Percentiles rank a stretch among this genome's conserved stretches.
These are phyloP conservation scores for Xiphophorus hellerii DNA, from an alignment of 2,113 vertebrate genomes.

Conservation along the genomic window DNA sequence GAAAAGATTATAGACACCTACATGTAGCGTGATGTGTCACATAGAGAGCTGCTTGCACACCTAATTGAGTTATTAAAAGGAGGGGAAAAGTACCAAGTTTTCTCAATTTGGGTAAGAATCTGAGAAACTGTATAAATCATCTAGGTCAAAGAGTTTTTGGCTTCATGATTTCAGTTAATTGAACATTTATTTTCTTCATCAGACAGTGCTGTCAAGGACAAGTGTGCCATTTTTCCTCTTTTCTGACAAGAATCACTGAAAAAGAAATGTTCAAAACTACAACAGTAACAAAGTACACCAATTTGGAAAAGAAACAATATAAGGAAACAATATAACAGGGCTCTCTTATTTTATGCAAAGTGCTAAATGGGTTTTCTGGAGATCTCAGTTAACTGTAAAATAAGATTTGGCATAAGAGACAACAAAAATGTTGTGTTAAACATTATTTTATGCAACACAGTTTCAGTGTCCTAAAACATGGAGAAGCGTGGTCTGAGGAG, in stretches of 20 bases:
- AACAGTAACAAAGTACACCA: no score
- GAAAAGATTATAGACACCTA: conserved; percentile 9
- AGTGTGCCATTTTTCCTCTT: not conserved
- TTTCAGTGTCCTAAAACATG: not conserved
- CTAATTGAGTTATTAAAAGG: not conserved
- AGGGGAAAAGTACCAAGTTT: not conserved
- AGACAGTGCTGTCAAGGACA: not conserved
- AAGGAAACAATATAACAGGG: no score
- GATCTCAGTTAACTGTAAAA: not conserved
- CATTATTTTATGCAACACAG: not conserved
- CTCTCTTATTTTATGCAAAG: not conserved
- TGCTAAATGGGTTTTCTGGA: not conserved
- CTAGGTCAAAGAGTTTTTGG: not conserved
- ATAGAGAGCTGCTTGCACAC: not conserved
- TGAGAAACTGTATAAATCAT: not conserved
- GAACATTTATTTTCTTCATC: no score
- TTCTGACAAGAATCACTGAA: no score
- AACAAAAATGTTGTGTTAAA: not conserved
- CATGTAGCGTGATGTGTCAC: not conserved
- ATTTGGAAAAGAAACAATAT: no score
- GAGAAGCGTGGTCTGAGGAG: not conserved
- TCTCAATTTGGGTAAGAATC: not conserved
- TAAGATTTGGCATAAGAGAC: not conserved
- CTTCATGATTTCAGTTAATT: not conserved
- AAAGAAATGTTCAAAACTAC: no score